phyloP scores from a whole-genome alignment of 2,888 invertebrate species.

The Scelioninae gen. 1 region DNA sequence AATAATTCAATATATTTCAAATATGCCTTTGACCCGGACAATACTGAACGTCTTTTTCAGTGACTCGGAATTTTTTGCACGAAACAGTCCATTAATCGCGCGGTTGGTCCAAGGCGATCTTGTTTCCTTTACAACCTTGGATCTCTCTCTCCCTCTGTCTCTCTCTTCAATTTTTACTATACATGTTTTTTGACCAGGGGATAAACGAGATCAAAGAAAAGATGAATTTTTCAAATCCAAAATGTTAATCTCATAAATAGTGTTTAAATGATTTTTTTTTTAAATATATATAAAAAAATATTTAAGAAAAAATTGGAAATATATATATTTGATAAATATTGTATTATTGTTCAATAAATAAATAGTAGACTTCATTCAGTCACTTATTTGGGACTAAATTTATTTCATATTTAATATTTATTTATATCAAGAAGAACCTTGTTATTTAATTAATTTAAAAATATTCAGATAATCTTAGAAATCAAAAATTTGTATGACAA shows the following conservation, averaged over 20 bases:
- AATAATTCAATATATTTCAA: background rate
- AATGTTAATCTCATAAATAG: background rate
- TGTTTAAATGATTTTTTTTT: no score
- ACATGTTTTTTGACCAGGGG: constrained; percentile 12
- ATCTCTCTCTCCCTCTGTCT: constrained; percentile 36
- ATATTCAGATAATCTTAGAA: no score
- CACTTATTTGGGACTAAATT: no score
- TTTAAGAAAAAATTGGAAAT: no score
- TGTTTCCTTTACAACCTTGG: constrained; percentile 61
- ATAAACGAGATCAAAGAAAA: constrained; percentile 21
- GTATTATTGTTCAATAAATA: no score
- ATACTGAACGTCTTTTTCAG: constrained; percentile 48
- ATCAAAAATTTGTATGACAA: no score
- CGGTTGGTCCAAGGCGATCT: constrained; percentile 59
- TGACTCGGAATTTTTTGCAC: constrained; percentile 43
- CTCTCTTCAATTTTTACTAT: constrained; percentile 15
- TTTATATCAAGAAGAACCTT: no score
- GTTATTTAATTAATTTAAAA: no score
- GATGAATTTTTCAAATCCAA: background rate
- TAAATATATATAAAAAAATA: no score
- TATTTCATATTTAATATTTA: no score
- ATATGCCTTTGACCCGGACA: constrained; percentile 32
- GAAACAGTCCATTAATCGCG: constrained; percentile 57
- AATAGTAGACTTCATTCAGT: no score
- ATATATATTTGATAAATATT: no score